Conservation (phyloP, 2,888 invertebrate genomes). For the Heliconius ismenius region DNA sequence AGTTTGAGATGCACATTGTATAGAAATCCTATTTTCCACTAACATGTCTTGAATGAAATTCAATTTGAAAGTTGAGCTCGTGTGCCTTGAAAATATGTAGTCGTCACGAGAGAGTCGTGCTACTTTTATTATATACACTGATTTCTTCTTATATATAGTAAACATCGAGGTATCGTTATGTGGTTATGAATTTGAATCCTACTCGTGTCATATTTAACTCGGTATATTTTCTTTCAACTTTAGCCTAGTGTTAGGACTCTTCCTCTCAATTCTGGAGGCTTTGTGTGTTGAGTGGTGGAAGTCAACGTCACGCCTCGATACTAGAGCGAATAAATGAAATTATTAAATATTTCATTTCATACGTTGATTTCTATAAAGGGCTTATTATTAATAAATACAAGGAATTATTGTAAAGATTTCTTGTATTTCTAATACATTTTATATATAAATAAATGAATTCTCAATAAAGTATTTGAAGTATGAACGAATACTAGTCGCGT, state of each 20-base stretch:
- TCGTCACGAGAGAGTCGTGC: background rate
- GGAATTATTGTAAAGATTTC: too few species aligned
- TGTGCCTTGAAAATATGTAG: constrained; percentile 1
- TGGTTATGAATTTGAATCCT: background rate
- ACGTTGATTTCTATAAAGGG: too few species aligned
- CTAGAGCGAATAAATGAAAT: too few species aligned
- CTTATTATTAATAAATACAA: too few species aligned
- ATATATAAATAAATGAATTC: background rate
- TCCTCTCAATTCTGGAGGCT: too few species aligned
- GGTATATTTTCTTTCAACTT: too few species aligned
- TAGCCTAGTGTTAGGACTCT: too few species aligned
- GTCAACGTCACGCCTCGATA: too few species aligned
- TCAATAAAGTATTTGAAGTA: constrained; percentile 2
- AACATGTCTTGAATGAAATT: constrained; percentile 20
- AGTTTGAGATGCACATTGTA: constrained; percentile 25
- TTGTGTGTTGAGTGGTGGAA: too few species aligned
- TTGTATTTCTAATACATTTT: background rate
- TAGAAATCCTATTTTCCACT: constrained; percentile 19
- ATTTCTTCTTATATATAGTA: background rate
- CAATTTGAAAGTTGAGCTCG: constrained; percentile 13
- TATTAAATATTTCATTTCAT: too few species aligned
- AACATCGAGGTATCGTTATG: background rate
- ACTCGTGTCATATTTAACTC: background rate
- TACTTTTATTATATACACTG: constrained; percentile 12
- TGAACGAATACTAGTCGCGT: constrained; percentile 4